Percentiles rank a stretch among this genome's conserved stretches.
These are phyloP conservation scores for Cephus cinctus DNA, from an alignment of 1,140 invertebrate species.

Conservation along the genomic window DNA sequence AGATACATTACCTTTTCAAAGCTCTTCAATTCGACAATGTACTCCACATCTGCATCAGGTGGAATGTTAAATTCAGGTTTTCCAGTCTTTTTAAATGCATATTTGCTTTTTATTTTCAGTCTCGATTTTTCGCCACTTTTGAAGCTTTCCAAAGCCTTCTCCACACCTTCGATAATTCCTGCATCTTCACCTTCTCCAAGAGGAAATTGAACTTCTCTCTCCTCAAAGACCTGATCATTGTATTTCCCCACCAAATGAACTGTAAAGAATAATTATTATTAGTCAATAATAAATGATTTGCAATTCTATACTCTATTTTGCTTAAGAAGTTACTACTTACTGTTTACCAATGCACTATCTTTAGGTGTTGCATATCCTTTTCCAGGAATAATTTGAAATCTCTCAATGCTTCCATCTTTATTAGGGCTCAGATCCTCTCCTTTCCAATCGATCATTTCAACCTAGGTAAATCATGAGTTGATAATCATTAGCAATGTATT, in stretches of 20 bases:
- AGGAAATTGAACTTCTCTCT: slow-evolving; percentile 77
- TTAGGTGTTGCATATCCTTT: slow-evolving; percentile 70
- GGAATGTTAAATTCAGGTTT: slow-evolving; percentile 75
- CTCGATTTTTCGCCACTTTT: slow-evolving; percentile 77
- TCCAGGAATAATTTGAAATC: slow-evolving; percentile 69
- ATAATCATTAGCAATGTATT: slow-evolving; percentile 5
- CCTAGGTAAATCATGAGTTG: slow-evolving; percentile 61
- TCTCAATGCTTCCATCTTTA: slow-evolving; percentile 81
- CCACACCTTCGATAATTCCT: slow-evolving; percentile 80
- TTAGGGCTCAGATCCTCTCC: slow-evolving; percentile 84
- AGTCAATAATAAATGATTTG: slow-evolving; percentile 11
- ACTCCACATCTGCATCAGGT: slow-evolving; percentile 75
- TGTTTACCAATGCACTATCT: slow-evolving; percentile 76
- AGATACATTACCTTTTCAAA: slow-evolving; percentile 75
- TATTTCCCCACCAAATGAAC: slow-evolving; percentile 78
- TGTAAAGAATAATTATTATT: slow-evolving; percentile 44
- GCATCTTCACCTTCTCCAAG: slow-evolving; percentile 83
- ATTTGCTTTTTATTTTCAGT: slow-evolving; percentile 74
- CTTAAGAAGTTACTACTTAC: slow-evolving; percentile 48
- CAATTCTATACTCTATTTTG: slow-evolving; percentile 1
- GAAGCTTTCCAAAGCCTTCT: slow-evolving; percentile 82
- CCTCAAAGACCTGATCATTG: slow-evolving; percentile 69
- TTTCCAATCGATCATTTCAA: slow-evolving; percentile 82
- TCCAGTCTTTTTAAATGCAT: slow-evolving; percentile 79
- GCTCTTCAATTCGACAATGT: slow-evolving; percentile 75